Percentiles rank a stretch among this genome's conserved stretches.
phyloP scores from a whole-genome alignment of 2,113 vertebrate genomes.

The Scomber scombrus region DNA sequence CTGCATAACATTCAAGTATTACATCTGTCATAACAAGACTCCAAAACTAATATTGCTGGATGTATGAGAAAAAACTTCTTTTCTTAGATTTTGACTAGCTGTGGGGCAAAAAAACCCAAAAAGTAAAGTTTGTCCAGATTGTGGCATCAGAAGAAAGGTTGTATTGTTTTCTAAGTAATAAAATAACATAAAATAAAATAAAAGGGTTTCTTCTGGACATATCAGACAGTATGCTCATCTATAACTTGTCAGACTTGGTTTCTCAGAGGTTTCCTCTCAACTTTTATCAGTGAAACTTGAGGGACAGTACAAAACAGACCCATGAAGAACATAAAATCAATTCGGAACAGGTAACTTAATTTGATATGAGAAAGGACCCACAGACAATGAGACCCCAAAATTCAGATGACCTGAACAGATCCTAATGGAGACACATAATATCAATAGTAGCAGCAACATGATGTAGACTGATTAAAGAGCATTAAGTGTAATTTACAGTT shows the following conservation, averaged over 20 bases:
- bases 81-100: neutral
- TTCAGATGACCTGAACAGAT: neutral
- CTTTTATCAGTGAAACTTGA: neutral
- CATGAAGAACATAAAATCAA: neutral
- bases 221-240: neutral
- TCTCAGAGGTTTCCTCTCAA: neutral
- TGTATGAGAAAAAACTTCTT: neutral
- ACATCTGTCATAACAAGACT: neutral
- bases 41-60: neutral
- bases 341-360: too few species aligned
- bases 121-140: neutral
- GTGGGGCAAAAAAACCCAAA: neutral
- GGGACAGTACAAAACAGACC: neutral
- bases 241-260: neutral
- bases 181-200: too few species aligned
- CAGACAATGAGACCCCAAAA: constrained; percentile 13
- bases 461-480: constrained; percentile 33
- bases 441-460: neutral
- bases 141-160: constrained; percentile 10
- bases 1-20: neutral
- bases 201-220: too few species aligned
- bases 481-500: neutral
- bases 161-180: neutral
- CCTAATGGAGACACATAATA: neutral
- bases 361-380: neutral